A percentile compares a stretch with the other conserved stretches of the same genome.
phyloP scores from a whole-genome alignment of 2,113 vertebrate species.

The Barbus barbus region DNA sequence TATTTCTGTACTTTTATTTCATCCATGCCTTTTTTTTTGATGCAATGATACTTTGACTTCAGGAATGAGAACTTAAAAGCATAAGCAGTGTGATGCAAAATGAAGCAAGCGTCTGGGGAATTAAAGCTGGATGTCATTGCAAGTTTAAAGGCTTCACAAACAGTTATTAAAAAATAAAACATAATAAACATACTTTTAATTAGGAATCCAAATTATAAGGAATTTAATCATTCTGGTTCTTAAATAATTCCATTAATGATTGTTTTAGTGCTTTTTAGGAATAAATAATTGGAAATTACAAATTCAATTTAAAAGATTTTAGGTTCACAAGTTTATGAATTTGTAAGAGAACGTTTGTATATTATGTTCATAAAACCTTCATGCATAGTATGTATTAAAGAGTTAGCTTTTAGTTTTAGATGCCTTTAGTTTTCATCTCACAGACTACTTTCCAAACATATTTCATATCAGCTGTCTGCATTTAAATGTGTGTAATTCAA shows the following conservation, averaged over 20 bases:
- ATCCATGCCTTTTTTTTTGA: conserved; percentile 12
- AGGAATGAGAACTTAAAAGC: background rate
- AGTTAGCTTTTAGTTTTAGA: background rate
- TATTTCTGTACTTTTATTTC: background rate
- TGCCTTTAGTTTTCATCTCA: background rate
- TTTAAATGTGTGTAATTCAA: background rate
- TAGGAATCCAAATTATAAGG: background rate
- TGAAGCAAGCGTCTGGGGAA: conserved; percentile 1
- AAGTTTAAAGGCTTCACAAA: conserved; percentile 5
- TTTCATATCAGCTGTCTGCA: background rate
- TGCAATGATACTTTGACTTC: conserved; percentile 29
- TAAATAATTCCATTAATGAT: background rate
- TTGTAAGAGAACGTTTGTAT: background rate
- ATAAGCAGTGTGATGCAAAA: conserved; percentile 8
- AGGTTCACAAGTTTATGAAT: background rate
- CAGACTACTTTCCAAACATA: background rate
- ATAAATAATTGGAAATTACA: background rate
- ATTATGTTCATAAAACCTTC: background rate
- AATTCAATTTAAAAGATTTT: background rate
- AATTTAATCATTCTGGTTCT: background rate
- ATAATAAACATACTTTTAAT: background rate
- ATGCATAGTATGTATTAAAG: background rate
- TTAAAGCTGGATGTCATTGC: background rate
- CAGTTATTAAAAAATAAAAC: background rate
- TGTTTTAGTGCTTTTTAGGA: background rate